Conservation (phyloP, 1,140 invertebrate species). For the Drosophila bifasciata region DNA sequence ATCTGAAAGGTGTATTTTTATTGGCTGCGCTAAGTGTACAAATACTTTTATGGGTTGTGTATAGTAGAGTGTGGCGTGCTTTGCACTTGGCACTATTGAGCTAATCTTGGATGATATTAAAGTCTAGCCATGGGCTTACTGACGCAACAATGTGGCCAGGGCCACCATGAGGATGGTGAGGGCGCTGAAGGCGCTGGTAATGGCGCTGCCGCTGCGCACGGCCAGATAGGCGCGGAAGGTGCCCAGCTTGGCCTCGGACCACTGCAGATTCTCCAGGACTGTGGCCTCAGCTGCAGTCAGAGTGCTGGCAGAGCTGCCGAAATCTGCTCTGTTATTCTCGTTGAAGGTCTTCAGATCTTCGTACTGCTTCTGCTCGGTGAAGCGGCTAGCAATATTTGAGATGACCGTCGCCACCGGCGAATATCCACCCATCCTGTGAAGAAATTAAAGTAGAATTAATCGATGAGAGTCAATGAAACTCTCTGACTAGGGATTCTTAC, state of each 20-base stretch:
- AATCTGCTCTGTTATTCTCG: slow-evolving; percentile 34
- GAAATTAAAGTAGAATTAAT: slow-evolving; percentile 32
- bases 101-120: no score
- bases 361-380: slow-evolving; percentile 84
- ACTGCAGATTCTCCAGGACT: slow-evolving; percentile 57
- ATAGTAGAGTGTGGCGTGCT: no score
- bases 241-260: slow-evolving; percentile 50
- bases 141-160: slow-evolving; percentile 54
- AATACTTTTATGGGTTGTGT: slow-evolving; percentile 46
- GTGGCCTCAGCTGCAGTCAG: slow-evolving; percentile 49
- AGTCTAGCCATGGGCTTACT: slow-evolving; percentile 24
- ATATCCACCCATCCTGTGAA: slow-evolving; percentile 75
- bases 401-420: slow-evolving; percentile 83
- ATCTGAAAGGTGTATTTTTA: slow-evolving; percentile 38
- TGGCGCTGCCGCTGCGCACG: slow-evolving; percentile 51
- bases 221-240: slow-evolving; percentile 60
- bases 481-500: slow-evolving; percentile 80
- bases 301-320: slow-evolving; percentile 59
- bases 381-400: slow-evolving; percentile 84
- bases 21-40: slow-evolving; percentile 35
- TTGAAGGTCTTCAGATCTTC: slow-evolving; percentile 64
- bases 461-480: neutral
- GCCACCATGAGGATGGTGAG: slow-evolving; percentile 68
- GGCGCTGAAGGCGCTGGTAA: slow-evolving; percentile 51
- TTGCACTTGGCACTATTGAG: slow-evolving; percentile 7